Evolutionary conservation across 2,888 invertebrate species (phyloP).

Genomic region (Hypolimnas misippus): DNA sequence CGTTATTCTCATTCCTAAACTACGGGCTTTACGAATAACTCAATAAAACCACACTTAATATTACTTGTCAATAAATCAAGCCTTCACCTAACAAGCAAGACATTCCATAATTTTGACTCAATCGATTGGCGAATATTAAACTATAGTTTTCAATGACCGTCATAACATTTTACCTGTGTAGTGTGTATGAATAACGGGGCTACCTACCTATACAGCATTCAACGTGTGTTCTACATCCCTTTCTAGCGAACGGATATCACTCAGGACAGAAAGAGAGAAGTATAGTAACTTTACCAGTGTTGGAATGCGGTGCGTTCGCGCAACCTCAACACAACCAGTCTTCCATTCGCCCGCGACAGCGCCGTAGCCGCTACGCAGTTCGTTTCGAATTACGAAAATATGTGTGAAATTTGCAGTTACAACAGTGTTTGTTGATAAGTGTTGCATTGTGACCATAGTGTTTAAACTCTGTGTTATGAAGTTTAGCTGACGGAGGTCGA

Average conservation of each 20-base stretch:
- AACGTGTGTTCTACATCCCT: constrained; percentile 49
- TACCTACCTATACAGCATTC: constrained; percentile 63
- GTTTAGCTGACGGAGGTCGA: constrained; percentile 73
- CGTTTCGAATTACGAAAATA: constrained; percentile 69
- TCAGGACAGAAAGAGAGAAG: constrained; percentile 58
- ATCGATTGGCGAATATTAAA: constrained; percentile 47
- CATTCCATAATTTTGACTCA: constrained; percentile 35
- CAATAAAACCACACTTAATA: not conserved
- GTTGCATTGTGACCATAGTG: constrained; percentile 70
- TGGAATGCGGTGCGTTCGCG: constrained; percentile 80
- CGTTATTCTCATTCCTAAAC: not conserved
- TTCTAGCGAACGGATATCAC: constrained; percentile 42
- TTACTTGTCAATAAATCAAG: constrained; percentile 26
- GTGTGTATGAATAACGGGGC: constrained; percentile 74
- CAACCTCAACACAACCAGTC: constrained; percentile 71
- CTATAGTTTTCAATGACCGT: constrained; percentile 46
- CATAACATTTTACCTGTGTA: constrained; percentile 64
- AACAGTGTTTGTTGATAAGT: constrained; percentile 69
- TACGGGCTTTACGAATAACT: not conserved
- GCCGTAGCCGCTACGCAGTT: constrained; percentile 58
- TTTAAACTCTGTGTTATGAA: constrained; percentile 76
- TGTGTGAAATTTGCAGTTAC: constrained; percentile 73
- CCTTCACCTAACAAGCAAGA: constrained; percentile 17
- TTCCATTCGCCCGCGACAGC: constrained; percentile 67
- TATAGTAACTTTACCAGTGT: constrained; percentile 58